phyloP scores from a whole-genome alignment of 37 sponge, comb jelly and placozoan genomes.

The Chondrosia reniformis region DNA sequence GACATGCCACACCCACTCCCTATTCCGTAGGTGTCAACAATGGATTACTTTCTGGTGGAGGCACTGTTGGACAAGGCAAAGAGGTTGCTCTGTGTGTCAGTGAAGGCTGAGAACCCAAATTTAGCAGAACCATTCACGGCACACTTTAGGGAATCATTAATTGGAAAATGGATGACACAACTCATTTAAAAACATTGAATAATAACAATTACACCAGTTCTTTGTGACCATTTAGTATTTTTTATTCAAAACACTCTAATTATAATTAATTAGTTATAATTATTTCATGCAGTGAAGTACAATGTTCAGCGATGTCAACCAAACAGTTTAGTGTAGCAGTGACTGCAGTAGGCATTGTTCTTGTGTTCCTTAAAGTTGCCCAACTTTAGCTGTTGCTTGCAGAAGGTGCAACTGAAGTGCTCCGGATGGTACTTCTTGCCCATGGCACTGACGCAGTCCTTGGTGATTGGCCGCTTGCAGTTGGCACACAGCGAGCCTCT shows the following conservation, averaged over 20 bases:
- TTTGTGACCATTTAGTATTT: neutral
- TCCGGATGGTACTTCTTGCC: constrained; percentile 98
- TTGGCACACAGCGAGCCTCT: constrained; percentile 86
- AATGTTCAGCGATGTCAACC: too few relatives aligned
- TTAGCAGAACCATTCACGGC: constrained; percentile 41
- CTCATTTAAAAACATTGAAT: neutral
- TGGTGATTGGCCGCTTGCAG: constrained; percentile 93
- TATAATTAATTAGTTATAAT: neutral
- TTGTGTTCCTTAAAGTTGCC: constrained; percentile 98
- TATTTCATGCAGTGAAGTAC: too few relatives aligned
- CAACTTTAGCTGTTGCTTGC: constrained; percentile 90
- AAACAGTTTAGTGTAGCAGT: constrained; percentile 94
- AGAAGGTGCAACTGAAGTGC: constrained; percentile 98
- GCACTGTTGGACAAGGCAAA: constrained; percentile 32
- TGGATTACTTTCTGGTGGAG: constrained; percentile 66
- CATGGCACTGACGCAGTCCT: constrained; percentile 92
- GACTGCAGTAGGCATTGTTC: constrained; percentile 90
- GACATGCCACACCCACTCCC: constrained; percentile 5
- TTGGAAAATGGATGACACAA: constrained; percentile 47
- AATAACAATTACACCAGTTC: neutral
- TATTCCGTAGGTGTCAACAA: constrained; percentile 52
- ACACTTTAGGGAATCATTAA: constrained; percentile 63
- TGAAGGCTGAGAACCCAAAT: constrained; percentile 67
- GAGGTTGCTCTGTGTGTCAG: constrained; percentile 30
- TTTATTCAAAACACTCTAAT: neutral